phyloP scores from a whole-genome alignment of 2,888 invertebrate species.

The Glyphotaelius pellucidus region DNA sequence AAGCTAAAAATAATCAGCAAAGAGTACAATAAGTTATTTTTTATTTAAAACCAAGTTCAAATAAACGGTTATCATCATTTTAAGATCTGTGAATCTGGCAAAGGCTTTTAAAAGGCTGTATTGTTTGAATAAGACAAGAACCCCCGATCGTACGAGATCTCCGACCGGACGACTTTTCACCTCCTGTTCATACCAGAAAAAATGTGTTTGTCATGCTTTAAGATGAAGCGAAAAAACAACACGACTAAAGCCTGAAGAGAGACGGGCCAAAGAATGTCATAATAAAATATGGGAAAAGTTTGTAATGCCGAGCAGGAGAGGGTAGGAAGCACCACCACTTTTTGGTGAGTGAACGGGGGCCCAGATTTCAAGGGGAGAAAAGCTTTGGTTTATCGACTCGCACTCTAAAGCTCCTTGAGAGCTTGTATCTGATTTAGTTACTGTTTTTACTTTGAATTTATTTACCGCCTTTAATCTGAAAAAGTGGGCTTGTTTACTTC shows the following conservation, averaged over 20 bases:
- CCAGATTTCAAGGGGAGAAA: constrained; percentile 57
- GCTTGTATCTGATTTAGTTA: constrained; percentile 55
- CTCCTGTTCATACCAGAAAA: constrained; percentile 15
- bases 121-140: neutral
- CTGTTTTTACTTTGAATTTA: constrained; percentile 56
- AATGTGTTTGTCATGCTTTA: constrained; percentile 61
- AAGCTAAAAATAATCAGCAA: neutral
- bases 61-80: neutral
- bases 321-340: neutral
- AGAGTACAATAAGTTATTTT: neutral
- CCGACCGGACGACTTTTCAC: neutral
- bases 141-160: neutral
- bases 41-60: neutral
- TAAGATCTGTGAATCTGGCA: neutral
- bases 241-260: constrained; percentile 42
- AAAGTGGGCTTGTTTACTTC: constrained; percentile 26
- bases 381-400: constrained; percentile 63
- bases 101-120: neutral
- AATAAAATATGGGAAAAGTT: constrained; percentile 65
- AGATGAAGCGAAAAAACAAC: constrained; percentile 51
- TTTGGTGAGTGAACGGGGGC: constrained; percentile 56
- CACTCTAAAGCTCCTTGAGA: constrained; percentile 19
- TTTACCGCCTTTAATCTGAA: constrained; percentile 31
- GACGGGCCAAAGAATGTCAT: constrained; percentile 59
- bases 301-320: constrained; percentile 52